Base-by-base conservation (phyloP, 64 coral and sea anemone genomes). In the Dendronephthya gigantea region DNA sequence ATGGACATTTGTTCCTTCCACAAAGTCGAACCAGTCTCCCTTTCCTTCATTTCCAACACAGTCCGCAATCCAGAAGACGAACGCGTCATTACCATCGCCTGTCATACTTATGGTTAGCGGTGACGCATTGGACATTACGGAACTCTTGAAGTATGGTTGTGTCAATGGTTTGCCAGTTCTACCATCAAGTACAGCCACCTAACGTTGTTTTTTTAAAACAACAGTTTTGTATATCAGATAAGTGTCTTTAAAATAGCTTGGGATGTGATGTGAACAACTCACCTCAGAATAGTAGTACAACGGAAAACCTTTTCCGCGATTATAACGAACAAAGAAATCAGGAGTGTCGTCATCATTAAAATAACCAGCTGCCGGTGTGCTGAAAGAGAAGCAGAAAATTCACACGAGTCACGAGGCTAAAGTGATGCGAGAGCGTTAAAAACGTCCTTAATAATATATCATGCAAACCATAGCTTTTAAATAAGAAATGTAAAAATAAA, bases 1-100 rank as follows among this genome's bases (percentile, higher is more conserved):
- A 85, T 98, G 95, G 2, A 98, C 90, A 28, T 98, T 98, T n/a
- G 95, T 98, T 50, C 95, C 95, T 85, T 93, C 87, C 17, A 98
- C 95, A 93, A 98, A 98, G 33, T 90, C 85, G 68, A 98, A 98
- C 49, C 89, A 85, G 79, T 82, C 82, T 11, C 95, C 95, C 50
- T 98, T 87, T 32, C 95, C 92, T 87, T 98, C 95, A 83, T 93
- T 87, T 30, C 89, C 92, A 8, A 91, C 82, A 50, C 95, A 98
- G 82, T 98, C 95, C 25, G 92, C 92, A n/a, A 91, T 79, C 95
- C 95, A 98, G 55, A 93, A 98, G 2, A 91, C 82, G 39, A 98
- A 98, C 45, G 91, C 50, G 22, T 98, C 95, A 84, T 98, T 98
- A 35, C 95, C 92, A 34, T 85, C 17, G 7, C 95, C 95, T 49